A percentile compares a stretch with the other conserved stretches of the same genome.
phyloP scores from a whole-genome alignment of 2,888 invertebrate species.

The Xanthorhoe designata region DNA sequence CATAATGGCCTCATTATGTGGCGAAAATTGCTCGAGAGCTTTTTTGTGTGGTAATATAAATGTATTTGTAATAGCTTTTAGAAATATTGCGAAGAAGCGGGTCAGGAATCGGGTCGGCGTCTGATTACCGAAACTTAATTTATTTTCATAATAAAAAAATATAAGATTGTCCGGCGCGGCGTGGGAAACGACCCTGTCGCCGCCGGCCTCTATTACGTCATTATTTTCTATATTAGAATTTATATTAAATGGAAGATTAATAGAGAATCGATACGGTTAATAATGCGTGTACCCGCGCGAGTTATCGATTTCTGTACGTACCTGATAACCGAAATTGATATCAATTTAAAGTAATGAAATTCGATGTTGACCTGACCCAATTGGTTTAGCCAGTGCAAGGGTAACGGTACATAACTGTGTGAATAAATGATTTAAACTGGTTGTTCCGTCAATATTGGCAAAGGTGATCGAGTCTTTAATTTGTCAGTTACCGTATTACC shows the following conservation, averaged over 20 bases:
- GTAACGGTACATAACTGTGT: slow-evolving; percentile 35
- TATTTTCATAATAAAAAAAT: slow-evolving; percentile 79
- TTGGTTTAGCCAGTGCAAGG: slow-evolving; percentile 32
- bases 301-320: slow-evolving; percentile 41
- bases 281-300: slow-evolving; percentile 56
- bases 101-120: slow-evolving; percentile 75
- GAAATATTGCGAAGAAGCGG: slow-evolving; percentile 84
- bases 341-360: slow-evolving; percentile 42
- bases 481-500: slow-evolving; percentile 31
- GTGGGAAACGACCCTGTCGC: slow-evolving; percentile 85
- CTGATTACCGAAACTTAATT: slow-evolving; percentile 85
- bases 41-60: slow-evolving; percentile 84
- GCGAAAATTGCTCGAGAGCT: slow-evolving; percentile 85
- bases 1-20: slow-evolving; percentile 85
- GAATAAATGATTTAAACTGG: slow-evolving; percentile 34
- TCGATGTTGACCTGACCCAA: slow-evolving; percentile 41
- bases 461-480: slow-evolving; percentile 33
- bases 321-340: slow-evolving; percentile 36
- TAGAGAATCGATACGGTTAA: slow-evolving; percentile 80
- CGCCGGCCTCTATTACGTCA: slow-evolving; percentile 84
- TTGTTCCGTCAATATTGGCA: slow-evolving; percentile 35
- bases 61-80: slow-evolving; percentile 86
- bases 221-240: slow-evolving; percentile 85
- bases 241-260: slow-evolving; percentile 81
- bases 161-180: slow-evolving; percentile 77